Conservation (phyloP, 2,113 vertebrate genomes). For the Neotoma lepida region DNA sequence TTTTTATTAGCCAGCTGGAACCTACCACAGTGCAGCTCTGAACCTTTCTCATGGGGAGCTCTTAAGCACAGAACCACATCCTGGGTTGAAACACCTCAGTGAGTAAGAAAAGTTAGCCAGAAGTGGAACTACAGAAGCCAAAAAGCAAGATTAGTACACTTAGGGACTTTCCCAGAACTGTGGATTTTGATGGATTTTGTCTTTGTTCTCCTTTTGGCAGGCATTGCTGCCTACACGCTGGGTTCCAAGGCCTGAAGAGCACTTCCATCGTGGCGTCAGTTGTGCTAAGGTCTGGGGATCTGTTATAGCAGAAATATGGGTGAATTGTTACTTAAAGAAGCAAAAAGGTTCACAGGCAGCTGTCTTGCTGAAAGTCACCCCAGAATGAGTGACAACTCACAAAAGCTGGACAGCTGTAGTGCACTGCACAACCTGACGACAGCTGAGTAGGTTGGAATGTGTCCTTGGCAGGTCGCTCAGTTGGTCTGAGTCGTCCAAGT, state of each 20-base stretch:
- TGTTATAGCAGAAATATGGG: neutral
- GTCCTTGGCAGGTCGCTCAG: neutral
- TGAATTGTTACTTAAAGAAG: neutral
- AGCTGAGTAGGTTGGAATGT: neutral
- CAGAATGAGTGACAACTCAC: neutral
- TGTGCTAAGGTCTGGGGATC: neutral
- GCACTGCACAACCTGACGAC: neutral
- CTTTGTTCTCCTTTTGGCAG: neutral
- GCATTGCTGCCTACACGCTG: neutral
- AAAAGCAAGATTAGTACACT: neutral
- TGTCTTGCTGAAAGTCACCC: neutral
- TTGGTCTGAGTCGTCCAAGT: neutral
- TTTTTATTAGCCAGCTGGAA: neutral
- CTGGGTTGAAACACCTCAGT: neutral
- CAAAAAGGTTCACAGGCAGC: neutral
- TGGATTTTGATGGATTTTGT: neutral
- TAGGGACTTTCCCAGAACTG: neutral
- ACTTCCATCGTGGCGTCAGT: neutral
- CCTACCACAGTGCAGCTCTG: neutral
- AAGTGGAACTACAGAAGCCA: neutral
- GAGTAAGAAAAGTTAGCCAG: neutral
- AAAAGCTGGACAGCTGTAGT: neutral
- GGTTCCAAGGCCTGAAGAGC: neutral
- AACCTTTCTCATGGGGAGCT: neutral
- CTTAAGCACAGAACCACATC: neutral